phyloP scores from a whole-genome alignment of 1,140 invertebrate species.

The Potamilus streckersoni region DNA sequence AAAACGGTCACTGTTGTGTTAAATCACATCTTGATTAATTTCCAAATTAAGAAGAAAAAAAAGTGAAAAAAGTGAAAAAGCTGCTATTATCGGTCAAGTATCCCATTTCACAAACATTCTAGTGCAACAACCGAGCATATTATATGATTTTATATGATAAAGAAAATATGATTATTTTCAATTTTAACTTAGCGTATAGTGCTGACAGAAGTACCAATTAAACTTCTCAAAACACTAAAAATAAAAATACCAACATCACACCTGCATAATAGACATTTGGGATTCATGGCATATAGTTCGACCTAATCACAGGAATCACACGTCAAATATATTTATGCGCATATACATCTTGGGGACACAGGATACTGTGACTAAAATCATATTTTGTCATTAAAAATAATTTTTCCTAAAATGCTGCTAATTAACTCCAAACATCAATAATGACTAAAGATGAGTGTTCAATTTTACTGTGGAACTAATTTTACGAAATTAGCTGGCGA shows the following conservation, averaged over 20 bases:
- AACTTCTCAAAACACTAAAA: slow-evolving; percentile 3
- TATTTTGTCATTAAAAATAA: background rate
- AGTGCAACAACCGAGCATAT: background rate
- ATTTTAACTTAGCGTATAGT: background rate
- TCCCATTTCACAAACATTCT: slow-evolving; percentile 6
- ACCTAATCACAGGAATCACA: slow-evolving; percentile 24
- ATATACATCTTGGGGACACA: background rate
- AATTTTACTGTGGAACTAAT: slow-evolving; percentile 1
- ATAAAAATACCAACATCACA: slow-evolving; percentile 22
- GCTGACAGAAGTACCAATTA: background rate
- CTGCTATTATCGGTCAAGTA: background rate
- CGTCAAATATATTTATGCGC: slow-evolving; percentile 19
- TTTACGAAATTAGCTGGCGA: slow-evolving; percentile 12
- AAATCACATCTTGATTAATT: slow-evolving; percentile 1
- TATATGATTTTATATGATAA: slow-evolving; percentile 1
- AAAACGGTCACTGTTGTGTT: background rate
- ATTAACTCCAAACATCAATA: background rate
- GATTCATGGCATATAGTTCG: slow-evolving; percentile 15
- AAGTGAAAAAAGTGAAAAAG: slow-evolving; percentile 2
- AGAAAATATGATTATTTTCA: background rate
- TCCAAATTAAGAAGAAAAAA: background rate
- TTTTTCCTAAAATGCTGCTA: background rate
- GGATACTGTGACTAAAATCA: background rate
- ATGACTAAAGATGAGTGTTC: background rate
- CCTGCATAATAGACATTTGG: slow-evolving; percentile 23